Evolutionary conservation across 2,797 vertebrate species (phyloP).

Genomic region (Alauda arvensis): DNA sequence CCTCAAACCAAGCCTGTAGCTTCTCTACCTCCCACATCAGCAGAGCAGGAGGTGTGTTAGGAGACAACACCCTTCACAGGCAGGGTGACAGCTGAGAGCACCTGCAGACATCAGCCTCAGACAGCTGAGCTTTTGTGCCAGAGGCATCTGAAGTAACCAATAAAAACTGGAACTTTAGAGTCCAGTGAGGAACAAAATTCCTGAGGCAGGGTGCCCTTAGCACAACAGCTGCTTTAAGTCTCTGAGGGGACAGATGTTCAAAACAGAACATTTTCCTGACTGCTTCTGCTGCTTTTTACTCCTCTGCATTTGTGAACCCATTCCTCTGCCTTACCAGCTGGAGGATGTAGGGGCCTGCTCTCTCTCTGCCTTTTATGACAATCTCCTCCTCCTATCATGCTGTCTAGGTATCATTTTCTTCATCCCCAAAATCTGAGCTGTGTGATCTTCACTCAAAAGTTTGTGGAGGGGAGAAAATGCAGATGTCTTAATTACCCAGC

Average conservation of each 20-base stretch:
- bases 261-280: neutral
- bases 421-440: neutral
- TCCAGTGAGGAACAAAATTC: neutral
- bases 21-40: fast-evolving
- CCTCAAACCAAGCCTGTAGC: neutral
- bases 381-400: neutral
- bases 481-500: neutral
- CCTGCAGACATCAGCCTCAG: neutral
- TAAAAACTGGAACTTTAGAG: neutral
- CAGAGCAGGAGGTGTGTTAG: neutral
- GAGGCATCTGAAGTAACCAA: neutral
- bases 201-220: neutral
- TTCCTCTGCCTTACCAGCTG: neutral
- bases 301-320: neutral
- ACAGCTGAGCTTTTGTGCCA: neutral
- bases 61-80: neutral
- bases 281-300: neutral
- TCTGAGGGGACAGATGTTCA: neutral
- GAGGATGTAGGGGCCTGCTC: neutral
- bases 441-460: neutral
- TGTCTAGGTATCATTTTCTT: neutral
- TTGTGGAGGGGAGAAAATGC: neutral
- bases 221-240: neutral
- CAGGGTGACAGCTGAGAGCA: neutral
- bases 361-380: neutral